Conservation (phyloP, 1,140 invertebrate genomes). For the Bombus confusus region DNA sequence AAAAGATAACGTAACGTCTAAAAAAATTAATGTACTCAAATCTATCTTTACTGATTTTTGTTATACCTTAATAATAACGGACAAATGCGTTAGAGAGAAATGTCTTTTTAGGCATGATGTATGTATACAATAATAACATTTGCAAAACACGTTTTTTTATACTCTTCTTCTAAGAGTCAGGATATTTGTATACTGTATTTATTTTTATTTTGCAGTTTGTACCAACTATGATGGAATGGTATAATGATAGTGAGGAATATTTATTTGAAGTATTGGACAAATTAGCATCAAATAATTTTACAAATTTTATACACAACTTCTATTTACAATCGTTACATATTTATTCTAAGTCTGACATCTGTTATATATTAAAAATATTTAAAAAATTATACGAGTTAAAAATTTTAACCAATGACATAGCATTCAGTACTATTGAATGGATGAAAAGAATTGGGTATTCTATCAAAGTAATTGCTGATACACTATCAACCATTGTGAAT, state of each 20-base stretch:
- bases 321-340: background rate
- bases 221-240: background rate
- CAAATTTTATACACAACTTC: background rate
- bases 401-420: background rate
- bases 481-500: background rate
- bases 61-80: background rate
- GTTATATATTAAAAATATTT: constrained; percentile 9
- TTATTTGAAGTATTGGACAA: background rate
- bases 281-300: background rate
- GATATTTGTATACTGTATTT: background rate
- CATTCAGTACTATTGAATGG: background rate
- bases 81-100: background rate
- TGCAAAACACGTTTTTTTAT: background rate
- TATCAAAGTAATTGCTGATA: background rate
- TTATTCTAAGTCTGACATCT: background rate
- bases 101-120: constrained; percentile 40
- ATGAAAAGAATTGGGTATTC: background rate
- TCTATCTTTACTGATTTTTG: constrained; percentile 5
- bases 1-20: no score
- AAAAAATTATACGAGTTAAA: constrained; percentile 11
- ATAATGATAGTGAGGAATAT: background rate
- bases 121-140: constrained; percentile 33
- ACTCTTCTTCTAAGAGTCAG: background rate
- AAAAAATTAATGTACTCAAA: background rate
- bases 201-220: background rate